These are phyloP conservation scores for Nipponacmea schrenckii DNA, from an alignment of 2,888 invertebrate species.

Conservation along the genomic window DNA sequence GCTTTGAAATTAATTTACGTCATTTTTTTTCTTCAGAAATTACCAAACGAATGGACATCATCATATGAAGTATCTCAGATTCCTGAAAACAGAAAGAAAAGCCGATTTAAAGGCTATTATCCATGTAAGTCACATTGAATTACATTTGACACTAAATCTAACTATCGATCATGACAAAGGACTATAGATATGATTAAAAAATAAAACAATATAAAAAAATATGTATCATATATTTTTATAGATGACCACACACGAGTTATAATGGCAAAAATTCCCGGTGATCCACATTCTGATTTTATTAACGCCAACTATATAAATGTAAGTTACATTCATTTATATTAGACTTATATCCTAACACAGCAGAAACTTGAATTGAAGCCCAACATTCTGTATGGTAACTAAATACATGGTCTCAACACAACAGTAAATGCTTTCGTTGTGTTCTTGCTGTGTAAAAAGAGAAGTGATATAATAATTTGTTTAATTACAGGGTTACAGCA, in stretches of 20 bases:
- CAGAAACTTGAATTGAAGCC: too few species aligned
- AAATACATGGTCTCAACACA: too few species aligned
- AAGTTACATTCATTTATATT: not conserved
- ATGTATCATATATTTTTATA: not conserved
- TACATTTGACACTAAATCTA: too few species aligned
- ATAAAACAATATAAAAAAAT: too few species aligned
- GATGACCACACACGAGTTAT: not conserved
- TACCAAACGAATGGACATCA: slow-evolving; percentile 13
- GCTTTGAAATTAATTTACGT: too few species aligned
- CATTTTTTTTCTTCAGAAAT: not conserved
- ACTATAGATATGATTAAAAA: too few species aligned
- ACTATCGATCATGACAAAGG: too few species aligned
- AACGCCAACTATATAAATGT: not conserved
- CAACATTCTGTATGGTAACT: too few species aligned
- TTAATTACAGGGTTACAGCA: not conserved
- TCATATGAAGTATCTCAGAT: slow-evolving; percentile 15
- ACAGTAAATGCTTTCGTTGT: too few species aligned
- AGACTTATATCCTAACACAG: too few species aligned
- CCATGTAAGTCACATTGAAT: slow-evolving; percentile 14
- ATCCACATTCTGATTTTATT: slow-evolving; percentile 1
- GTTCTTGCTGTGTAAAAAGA: too few species aligned
- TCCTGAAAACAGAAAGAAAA: slow-evolving; percentile 13
- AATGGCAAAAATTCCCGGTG: not conserved
- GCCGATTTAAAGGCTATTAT: slow-evolving; percentile 16
- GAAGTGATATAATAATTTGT: not conserved